Conservation (phyloP, 2,797 vertebrate species). For the Clarias laeviceps region DNA sequence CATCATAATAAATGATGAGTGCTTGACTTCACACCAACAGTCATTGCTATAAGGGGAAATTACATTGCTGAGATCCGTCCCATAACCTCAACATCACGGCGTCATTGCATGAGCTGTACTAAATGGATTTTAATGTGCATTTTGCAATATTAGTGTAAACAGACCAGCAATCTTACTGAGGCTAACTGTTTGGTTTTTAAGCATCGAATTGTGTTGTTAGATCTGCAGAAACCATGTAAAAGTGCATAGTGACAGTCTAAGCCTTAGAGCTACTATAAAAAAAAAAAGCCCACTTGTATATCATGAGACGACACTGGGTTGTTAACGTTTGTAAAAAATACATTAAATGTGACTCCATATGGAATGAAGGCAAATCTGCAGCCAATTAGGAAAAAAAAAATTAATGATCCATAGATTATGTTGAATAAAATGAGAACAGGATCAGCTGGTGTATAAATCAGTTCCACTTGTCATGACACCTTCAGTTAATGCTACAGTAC, state of each 20-base stretch:
- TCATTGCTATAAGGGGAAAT: too few relatives aligned
- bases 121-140: slow-evolving; percentile 2
- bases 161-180: not conserved
- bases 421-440: not conserved
- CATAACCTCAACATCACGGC: not conserved
- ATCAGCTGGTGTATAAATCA: too few relatives aligned
- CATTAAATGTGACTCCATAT: not conserved
- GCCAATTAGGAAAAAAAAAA: not conserved
- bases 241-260: not conserved
- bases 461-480: too few relatives aligned
- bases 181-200: not conserved
- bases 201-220: not conserved
- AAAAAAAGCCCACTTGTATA: too few relatives aligned
- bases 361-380: not conserved
- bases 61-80: too few relatives aligned
- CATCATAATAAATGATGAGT: too few relatives aligned
- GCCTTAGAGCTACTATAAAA: too few relatives aligned
- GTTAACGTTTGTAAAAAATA: not conserved
- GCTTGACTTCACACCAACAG: too few relatives aligned
- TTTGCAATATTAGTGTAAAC: not conserved
- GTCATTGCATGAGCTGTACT: not conserved
- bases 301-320: not conserved
- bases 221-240: not conserved
- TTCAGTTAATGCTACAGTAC: too few relatives aligned
- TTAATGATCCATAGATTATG: not conserved